Evolutionary conservation across 2,113 vertebrate genomes (phyloP), one percentile per base, ranked within the genome.

Genomic region (Chlorodrepanis virens): DNA sequence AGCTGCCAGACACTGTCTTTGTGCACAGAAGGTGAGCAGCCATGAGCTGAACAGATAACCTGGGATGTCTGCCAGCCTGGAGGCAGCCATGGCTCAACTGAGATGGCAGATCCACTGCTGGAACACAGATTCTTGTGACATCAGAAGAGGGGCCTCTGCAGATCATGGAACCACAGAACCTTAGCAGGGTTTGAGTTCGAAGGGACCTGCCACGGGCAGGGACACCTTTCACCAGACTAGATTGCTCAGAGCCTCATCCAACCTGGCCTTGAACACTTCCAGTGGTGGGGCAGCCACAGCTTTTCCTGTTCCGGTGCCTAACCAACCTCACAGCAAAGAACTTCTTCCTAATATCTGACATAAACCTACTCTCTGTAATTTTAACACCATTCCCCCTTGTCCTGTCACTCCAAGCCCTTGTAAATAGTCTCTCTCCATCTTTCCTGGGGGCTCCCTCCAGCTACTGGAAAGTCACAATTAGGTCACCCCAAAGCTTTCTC

Each of bases 391-490:
- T 75, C 5, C 9, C 8, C 24, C 9, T 22, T 60, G 16, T 40
- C 16, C 61, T 53, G 11, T 25, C 20, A 39, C 16, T 45, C n/a
- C 60, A 59, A 6, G 0, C 19, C 0, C 19, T 39, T 45, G 52
- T 9, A 53, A 40, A 29, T 1, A 4, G 2, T n/a, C 23, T 28
- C 10, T 52, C 39, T 52, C 23, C 53, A n/a, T 45, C 16, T 29
- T 74, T 81, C 10, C 6, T 39, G 5, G 4, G 0, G 4, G 28
- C 2, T 52, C 7, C 10, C 52, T 59, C 44, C 18, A 50, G 14
- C 8, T 2, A 1, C 2, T 14, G 3, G 0, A 39, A 67, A 2
- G 6, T 1, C 2, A 1, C 10, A 15, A 7, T 7, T 3, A 5
- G 18, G 0, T 11, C 12, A 24, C 2, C 2, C 22, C 28, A 22